Percentiles rank a stretch among this genome's conserved stretches.
Conservation (phyloP, 2,113 vertebrate genomes). For the Archocentrus centrarchus region DNA sequence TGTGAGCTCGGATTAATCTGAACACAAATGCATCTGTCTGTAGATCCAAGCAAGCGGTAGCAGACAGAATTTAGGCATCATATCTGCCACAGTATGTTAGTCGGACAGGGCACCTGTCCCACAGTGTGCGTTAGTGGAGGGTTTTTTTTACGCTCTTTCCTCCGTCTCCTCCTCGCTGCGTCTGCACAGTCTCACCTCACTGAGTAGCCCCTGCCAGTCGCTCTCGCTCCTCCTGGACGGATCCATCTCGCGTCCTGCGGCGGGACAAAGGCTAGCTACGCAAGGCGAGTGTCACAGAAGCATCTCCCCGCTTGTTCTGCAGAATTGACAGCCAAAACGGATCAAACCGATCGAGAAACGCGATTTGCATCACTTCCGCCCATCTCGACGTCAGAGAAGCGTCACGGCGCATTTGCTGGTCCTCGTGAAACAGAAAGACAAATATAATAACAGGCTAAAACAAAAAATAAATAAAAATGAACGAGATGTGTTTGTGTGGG, state of each 20-base stretch:
- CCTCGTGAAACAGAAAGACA: conserved; percentile 10
- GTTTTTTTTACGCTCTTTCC: neutral
- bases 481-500: neutral
- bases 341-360: conserved; percentile 33
- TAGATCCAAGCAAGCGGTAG: neutral
- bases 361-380: conserved; percentile 59
- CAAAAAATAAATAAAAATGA: neutral
- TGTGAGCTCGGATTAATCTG: neutral
- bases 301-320: neutral
- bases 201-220: conserved; percentile 93
- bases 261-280: neutral
- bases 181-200: conserved; percentile 86
- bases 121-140: neutral
- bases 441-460: too few species aligned
- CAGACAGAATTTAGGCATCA: neutral
- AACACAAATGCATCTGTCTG: neutral
- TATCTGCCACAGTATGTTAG: neutral
- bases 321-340: conserved; percentile 21
- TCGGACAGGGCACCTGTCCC: neutral
- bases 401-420: conserved; percentile 41
- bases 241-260: conserved; percentile 75
- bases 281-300: neutral
- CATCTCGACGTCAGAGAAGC: conserved; percentile 16
- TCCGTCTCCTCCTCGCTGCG: neutral
- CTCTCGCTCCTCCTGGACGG: conserved; percentile 84